Percentiles rank a stretch among this genome's conserved stretches.
These are phyloP conservation scores for Percopsis transmontana DNA, from an alignment of 2,113 vertebrate species.

Conservation along the genomic window DNA sequence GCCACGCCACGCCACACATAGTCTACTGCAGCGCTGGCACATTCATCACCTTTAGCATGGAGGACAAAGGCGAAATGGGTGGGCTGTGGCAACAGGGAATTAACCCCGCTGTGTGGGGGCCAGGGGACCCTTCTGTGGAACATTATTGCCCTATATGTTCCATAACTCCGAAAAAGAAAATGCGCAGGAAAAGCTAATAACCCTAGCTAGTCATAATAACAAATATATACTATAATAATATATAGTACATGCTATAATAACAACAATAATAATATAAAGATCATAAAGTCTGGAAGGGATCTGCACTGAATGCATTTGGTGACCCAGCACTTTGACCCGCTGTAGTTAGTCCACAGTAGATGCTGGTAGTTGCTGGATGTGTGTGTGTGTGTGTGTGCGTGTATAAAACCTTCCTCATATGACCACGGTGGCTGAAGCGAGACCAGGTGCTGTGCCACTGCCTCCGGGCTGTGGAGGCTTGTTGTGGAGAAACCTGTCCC, in stretches of 20 bases:
- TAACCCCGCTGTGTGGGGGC: conserved; percentile 37
- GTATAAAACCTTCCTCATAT: conserved; percentile 26
- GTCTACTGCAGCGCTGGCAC: conserved; percentile 2
- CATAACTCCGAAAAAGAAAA: no score
- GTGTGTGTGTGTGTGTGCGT: conserved; percentile 34
- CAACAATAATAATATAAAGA: no score
- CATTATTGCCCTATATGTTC: conserved; percentile 23
- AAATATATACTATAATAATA: no score
- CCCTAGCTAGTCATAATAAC: no score
- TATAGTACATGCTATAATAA: no score
- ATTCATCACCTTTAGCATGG: no score
- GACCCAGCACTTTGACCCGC: conserved; percentile 11
- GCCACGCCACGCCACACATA: conserved; percentile 8
- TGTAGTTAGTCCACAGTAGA: conserved; percentile 35
- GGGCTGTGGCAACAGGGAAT: conserved; percentile 27
- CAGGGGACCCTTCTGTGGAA: conserved; percentile 44
- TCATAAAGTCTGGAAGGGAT: no score
- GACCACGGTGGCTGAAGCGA: conserved; percentile 40
- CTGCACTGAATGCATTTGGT: no score
- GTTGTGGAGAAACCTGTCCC: conserved; percentile 28
- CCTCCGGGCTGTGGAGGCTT: conserved; percentile 34
- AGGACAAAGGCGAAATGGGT: conserved; percentile 8
- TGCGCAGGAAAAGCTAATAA: no score
- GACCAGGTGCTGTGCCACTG: conserved; percentile 61
- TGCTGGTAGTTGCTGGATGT: no score